These are phyloP conservation scores for Barnardius zonarius DNA, from an alignment of 2,113 vertebrate genomes.

Conservation along the genomic window DNA sequence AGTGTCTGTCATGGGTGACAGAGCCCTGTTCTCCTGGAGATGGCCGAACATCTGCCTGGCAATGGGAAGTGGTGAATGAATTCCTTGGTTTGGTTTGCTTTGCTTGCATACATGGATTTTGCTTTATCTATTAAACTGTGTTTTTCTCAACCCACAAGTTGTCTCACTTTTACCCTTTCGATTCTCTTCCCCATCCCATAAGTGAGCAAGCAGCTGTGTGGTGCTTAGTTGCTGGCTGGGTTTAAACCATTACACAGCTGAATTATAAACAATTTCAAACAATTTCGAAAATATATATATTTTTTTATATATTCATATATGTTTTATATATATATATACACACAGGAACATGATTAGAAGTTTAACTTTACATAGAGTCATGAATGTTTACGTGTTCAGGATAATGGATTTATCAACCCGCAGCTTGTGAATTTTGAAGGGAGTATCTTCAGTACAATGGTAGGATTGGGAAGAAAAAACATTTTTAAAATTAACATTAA, in stretches of 20 bases:
- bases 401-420: conserved; percentile 23
- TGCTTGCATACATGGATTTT: neutral
- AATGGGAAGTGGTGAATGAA: neutral
- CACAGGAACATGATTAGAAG: neutral
- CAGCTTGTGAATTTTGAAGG: conserved; percentile 52
- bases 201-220: neutral
- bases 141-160: neutral
- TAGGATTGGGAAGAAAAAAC: conserved; percentile 40
- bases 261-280: neutral
- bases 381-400: neutral
- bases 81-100: neutral
- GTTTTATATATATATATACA: neutral
- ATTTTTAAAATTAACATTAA: conserved; percentile 53
- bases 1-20: neutral
- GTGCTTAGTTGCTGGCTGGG: neutral
- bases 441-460: conserved; percentile 22
- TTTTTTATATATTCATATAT: neutral
- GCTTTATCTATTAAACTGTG: neutral
- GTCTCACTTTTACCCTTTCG: neutral
- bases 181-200: neutral
- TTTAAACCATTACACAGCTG: neutral
- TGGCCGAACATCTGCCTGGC: neutral
- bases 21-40: neutral
- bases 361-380: neutral
- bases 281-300: neutral